These are phyloP conservation scores for Ormyrus pomaceus DNA, from an alignment of 2,888 invertebrate species.

Conservation along the genomic window DNA sequence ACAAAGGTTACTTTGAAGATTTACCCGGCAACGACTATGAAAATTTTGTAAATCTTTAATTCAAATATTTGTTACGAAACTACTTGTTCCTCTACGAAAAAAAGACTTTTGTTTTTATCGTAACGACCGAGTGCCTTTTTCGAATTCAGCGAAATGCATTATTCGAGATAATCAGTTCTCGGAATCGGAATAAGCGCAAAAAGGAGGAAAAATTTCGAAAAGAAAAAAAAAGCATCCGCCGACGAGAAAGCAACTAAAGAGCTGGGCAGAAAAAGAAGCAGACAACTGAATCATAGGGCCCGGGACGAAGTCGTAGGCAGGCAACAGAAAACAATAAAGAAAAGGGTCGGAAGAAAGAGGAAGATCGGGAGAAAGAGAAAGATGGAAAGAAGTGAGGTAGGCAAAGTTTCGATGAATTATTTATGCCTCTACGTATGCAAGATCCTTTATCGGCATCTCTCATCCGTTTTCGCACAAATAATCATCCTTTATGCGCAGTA, in stretches of 20 bases:
- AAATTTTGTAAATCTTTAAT: background rate
- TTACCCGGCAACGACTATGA: background rate
- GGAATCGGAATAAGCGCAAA: conserved; percentile 13
- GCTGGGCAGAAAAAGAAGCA: background rate
- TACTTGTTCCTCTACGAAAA: background rate
- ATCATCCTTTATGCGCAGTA: conserved; percentile 30
- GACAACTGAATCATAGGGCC: conserved; percentile 26
- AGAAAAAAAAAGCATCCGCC: background rate
- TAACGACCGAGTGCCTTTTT: background rate
- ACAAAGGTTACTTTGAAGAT: conserved; percentile 7
- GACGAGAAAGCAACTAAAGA: background rate
- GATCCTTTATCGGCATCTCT: conserved; percentile 35
- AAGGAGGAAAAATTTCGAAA: background rate
- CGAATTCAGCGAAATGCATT: conserved; percentile 16
- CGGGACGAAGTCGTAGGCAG: background rate
- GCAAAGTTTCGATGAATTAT: conserved; percentile 47
- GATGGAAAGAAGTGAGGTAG: conserved; percentile 3
- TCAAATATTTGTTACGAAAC: background rate
- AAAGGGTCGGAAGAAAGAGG: background rate
- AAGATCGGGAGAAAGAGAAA: conserved; percentile 5
- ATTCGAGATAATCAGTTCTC: conserved; percentile 30
- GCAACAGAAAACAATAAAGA: conserved; percentile 1
- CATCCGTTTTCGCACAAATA: conserved; percentile 29
- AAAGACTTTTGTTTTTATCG: background rate
- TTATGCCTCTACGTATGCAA: conserved; percentile 40